Evolutionary conservation across 35 echinoderm and acorn worm genomes (phyloP).

Genomic region (Heliocidaris tuberculata): DNA sequence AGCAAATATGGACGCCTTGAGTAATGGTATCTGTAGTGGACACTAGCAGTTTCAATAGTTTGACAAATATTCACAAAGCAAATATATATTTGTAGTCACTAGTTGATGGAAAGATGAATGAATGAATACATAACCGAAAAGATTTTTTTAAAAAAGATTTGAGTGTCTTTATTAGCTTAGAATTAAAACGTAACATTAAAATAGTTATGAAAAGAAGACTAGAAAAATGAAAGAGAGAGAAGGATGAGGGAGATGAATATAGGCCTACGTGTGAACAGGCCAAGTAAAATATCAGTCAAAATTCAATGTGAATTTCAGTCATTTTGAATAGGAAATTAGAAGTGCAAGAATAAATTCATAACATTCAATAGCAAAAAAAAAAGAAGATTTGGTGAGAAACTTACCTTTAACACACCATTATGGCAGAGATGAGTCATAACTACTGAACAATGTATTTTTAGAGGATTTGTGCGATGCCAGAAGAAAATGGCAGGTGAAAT

Average conservation of each 20-base stretch:
- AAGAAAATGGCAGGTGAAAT: too few species aligned
- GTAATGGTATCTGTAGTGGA: slow-evolving; percentile 1
- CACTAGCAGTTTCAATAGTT: not conserved
- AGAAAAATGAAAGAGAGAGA: not conserved
- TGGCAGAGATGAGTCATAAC: not conserved
- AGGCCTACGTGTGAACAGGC: not conserved
- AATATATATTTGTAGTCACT: not conserved
- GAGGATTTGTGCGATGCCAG: too few species aligned
- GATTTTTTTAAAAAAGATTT: too few species aligned
- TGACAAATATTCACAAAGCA: slow-evolving; percentile 4
- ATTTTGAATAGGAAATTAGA: too few species aligned
- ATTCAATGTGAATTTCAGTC: not conserved
- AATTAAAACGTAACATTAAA: too few species aligned
- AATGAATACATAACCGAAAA: not conserved
- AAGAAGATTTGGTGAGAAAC: not conserved
- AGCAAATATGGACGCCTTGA: not conserved
- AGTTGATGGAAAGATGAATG: not conserved
- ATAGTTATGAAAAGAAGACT: not conserved
- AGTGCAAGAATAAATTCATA: not conserved
- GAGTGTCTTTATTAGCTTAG: too few species aligned
- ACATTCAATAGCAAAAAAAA: not conserved
- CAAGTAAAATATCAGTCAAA: not conserved
- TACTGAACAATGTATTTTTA: not conserved
- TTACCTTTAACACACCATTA: not conserved
- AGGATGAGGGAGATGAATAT: not conserved